A percentile compares a stretch with the other conserved stretches of the same genome.
phyloP scores from a whole-genome alignment of 2,888 invertebrate genomes.

The Eulithis prunata region DNA sequence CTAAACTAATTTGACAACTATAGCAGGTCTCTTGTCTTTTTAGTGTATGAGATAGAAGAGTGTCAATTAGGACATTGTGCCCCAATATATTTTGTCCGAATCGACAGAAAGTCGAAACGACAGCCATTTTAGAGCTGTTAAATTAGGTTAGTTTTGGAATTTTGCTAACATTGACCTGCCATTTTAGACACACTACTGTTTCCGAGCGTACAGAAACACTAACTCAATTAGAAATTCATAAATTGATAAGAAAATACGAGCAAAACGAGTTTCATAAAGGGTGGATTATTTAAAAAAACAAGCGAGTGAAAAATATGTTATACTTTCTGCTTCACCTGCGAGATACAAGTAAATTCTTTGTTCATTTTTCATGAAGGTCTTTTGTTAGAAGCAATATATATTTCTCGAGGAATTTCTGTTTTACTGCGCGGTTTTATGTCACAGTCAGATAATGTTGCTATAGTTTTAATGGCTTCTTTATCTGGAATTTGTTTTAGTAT shows the following conservation, averaged over 20 bases:
- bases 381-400: slow-evolving; percentile 22
- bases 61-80: too few species aligned
- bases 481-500: slow-evolving; percentile 24
- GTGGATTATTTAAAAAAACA: slow-evolving; percentile 29
- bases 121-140: too few species aligned
- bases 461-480: slow-evolving; percentile 27
- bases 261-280: slow-evolving; percentile 9
- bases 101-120: too few species aligned
- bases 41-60: too few species aligned
- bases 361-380: slow-evolving; percentile 42
- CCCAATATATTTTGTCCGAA: too few species aligned
- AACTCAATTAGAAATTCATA: slow-evolving; percentile 1
- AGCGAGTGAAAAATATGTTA: slow-evolving; percentile 26
- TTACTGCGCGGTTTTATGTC: slow-evolving; percentile 31
- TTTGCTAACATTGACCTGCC: too few species aligned
- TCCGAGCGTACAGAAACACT: background rate
- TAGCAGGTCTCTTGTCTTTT: too few species aligned
- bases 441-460: slow-evolving; percentile 29
- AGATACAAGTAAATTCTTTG: slow-evolving; percentile 43
- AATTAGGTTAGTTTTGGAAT: too few species aligned
- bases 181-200: too few species aligned
- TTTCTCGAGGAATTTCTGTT: slow-evolving; percentile 33
- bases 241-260: slow-evolving; percentile 2
- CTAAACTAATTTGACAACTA: too few species aligned
- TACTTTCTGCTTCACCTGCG: slow-evolving; percentile 45